Evolutionary conservation across 2,888 invertebrate genomes (phyloP), one percentile per base, ranked within the genome.

Genomic region (Tortrix viridana): DNA sequence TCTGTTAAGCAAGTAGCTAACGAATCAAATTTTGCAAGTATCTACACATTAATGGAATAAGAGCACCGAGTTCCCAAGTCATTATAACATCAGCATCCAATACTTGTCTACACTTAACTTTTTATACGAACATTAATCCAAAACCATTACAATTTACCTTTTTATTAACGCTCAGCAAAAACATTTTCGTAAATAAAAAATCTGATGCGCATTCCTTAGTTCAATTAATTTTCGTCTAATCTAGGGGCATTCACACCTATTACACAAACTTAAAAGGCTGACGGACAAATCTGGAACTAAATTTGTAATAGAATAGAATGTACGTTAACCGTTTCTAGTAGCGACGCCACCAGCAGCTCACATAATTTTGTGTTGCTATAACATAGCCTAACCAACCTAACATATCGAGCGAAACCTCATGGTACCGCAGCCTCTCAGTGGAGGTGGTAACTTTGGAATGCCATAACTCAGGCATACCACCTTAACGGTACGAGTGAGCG

Each of bases 391-490:
- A 41, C 50, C 38, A 20, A 38, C 38, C 53, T 53, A 81, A 76
- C 79, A 78, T 72, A 75, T 82, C 79, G 81, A 74, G 82, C 82
- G 80, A 84, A 84, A 84, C 81, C 82, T 81, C 81, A 82, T 83
- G 84, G 77, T 76, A 79, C 76, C 83, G 71, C 89, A 89, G 90
- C 90, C 88, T 89, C 90, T 88, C 75, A 71, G 81, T 85, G 80
- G 86, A 79, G 86, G 88, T 85, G 89, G 88, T 80, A 84, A 85
- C 86, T 85, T 89, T 72, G 91, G 91, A 91, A 91, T 91, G 89
- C 89, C 84, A 89, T 90, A 91, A 89, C 86, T 90, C 88, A 86
- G 86, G 82, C 86, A 85, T 86, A 89, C 88, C 84, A 87, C 88
- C 81, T 88, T 90, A 91, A 91, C 91, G 90, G 90, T 90, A 85